Base-by-base conservation (phyloP, 2,888 invertebrate species). In the Cephonodes hylas region DNA sequence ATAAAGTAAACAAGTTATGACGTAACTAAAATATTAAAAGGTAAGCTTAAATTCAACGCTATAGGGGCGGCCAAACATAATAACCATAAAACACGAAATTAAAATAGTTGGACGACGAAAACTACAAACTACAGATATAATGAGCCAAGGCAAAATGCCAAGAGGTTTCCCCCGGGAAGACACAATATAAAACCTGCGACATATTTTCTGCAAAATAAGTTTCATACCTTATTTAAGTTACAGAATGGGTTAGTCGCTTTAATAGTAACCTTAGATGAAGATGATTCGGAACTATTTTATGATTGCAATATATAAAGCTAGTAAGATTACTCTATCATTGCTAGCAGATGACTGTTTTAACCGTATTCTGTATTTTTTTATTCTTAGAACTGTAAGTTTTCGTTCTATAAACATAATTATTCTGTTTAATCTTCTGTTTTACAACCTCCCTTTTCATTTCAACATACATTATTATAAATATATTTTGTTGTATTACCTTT, bases 91-190 rank as follows among this genome's bases (percentile, higher is more conserved):
- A 66, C 68, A 66, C 60, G 63, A 70, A 74, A 73, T 74, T 72
- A 70, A 68, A 68, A 42, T 58, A 65, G 65, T 62, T 68, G 66
- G 64, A 58, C 73, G 68, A 66, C 66, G 68, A 75, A 69, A 68
- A 66, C 63, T 59, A 66, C 70, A 72, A 73, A 72, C 56, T 63
- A 65, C 62, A 65, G 60, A 67, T 63, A 66, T 67, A 72, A 74
- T 64, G 64, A 67, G 66, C 63, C 64, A 65, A 72, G 72, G 72
- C 70, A 67, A 72, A 70, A 63, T 70, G 73, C 72, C 72, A 72
- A 64, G 48, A 62, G 64, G 61, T 70, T 72, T 66, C 53, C 48
- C 60, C 6, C 18, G 42, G 46, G 53, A 60, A 53, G 42, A 42
- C 25, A 42, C 48, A 53, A 60, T 42, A 53, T 53, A 53, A 53